Evolutionary conservation across 37 sponge, comb jelly and placozoan species (phyloP).

Genomic region (Amphimedon queenslandica): DNA sequence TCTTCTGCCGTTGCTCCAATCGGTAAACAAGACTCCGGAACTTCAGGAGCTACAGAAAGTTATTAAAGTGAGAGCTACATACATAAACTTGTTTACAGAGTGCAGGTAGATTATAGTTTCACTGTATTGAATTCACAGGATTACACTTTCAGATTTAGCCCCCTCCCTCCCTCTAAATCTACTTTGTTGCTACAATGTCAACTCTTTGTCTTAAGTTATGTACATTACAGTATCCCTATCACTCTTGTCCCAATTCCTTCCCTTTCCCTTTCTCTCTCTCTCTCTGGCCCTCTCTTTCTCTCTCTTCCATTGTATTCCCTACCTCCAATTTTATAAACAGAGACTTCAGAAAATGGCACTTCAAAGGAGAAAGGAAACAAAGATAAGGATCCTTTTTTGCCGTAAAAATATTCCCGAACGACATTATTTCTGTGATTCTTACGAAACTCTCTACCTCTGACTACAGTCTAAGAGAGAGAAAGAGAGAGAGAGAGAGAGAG

Average conservation of each 20-base stretch:
- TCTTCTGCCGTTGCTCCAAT: conserved; percentile 71
- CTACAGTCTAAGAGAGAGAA: conserved; percentile 68
- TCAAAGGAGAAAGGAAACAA: conserved; percentile 84
- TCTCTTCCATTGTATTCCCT: conserved; percentile 1
- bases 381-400: conserved; percentile 39
- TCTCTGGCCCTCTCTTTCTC: no score
- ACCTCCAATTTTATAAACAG: conserved; percentile 91
- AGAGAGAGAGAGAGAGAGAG: no score
- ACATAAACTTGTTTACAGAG: no score
- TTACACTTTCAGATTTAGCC: no score
- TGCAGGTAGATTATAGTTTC: no score
- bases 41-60: conserved; percentile 55
- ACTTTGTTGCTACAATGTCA: not conserved
- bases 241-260: not conserved
- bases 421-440: conserved; percentile 37
- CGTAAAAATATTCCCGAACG: conserved; percentile 88
- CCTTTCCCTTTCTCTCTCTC: no score
- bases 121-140: no score
- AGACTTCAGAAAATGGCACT: conserved; percentile 74
- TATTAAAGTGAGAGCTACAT: no score
- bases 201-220: not conserved
- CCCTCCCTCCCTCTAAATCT: no score
- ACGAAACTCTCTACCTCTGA: conserved; percentile 52
- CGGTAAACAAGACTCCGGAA: conserved; percentile 80
- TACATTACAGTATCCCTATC: not conserved